Evolutionary conservation across 2,113 vertebrate species (phyloP).

Genomic region (Lepidothrix coronata): DNA sequence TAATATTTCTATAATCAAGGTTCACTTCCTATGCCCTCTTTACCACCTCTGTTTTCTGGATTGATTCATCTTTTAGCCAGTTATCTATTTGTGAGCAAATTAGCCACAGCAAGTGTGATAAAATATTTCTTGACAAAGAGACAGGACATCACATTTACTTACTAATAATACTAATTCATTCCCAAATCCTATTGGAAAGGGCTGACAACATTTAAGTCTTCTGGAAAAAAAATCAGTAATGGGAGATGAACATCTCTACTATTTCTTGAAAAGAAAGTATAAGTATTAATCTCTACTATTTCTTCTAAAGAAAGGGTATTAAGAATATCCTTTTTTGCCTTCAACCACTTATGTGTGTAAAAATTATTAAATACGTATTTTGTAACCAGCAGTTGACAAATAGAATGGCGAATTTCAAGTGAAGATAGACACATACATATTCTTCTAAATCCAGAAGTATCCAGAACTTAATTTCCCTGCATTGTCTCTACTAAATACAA

Average conservation of each 20-base stretch:
- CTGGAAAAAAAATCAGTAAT: neutral
- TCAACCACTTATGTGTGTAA: neutral
- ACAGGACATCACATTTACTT: neutral
- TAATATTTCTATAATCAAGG: neutral
- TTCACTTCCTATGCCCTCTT: neutral
- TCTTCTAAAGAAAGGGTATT: neutral
- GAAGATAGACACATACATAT: neutral
- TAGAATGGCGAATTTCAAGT: neutral
- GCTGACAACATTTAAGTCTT: neutral
- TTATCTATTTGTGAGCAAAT: neutral
- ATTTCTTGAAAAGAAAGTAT: neutral
- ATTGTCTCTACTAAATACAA: neutral
- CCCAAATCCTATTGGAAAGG: neutral
- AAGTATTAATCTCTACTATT: neutral
- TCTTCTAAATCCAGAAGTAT: neutral
- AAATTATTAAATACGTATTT: neutral
- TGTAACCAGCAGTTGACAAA: neutral
- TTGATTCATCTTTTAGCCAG: neutral
- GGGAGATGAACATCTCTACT: neutral
- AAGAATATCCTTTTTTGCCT: neutral
- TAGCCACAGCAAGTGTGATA: neutral
- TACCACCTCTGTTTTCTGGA: neutral
- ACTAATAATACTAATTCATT: neutral
- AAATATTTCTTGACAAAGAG: neutral
- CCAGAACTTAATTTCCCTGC: neutral